Base-by-base conservation (phyloP, 35 echinoderm and acorn worm genomes). In the Lytechinus pictus region DNA sequence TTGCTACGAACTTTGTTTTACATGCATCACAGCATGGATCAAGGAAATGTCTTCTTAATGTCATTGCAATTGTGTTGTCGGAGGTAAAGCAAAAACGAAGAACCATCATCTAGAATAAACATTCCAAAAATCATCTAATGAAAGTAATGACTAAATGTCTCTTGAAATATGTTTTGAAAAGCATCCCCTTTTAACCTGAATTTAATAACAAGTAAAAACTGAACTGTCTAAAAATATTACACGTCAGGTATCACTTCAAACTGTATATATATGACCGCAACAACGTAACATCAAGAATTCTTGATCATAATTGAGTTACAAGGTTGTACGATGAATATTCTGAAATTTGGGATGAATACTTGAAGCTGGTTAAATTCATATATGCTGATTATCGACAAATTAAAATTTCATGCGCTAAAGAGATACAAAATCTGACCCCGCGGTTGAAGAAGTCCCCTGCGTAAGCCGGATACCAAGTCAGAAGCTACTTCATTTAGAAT, bases 401-500 rank as follows among this genome's bases (percentile, higher is more conserved):
- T 79, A 79, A 79, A 44, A 79, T 24, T 19, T 79, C 6, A 14
- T 79, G 66, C 66, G n/a, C 14, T 79, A 79, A 79, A 79, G 16
- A 79, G 66, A 79, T 90, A 90, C 88, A 90, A 44, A 52, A 90
- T 90, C 88, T 90, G 88, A 54, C 52, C 52, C 88, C 52, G 24
- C n/a, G 13, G 24, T 51, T 54, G 52, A 90, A 90, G 88, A 54
- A 24, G 29, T 54, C 88, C 88, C 88, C 7, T 14, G 88, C 14
- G 29, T 2, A 12, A 24, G 52, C 88, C 88, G 13, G 88, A 44
- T 90, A 44, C n/a, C 88, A 90, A 90, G 88, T 90, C 28, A 54
- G 33, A 44, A 54, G 27, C 10, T 54, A 28, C 88, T 90, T 90
- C 88, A 90, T 90, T 90, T 90, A 54, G 88, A 90, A 90, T 90